Conservation (phyloP, 1,140 invertebrate species). For the Triops longicaudatus region DNA sequence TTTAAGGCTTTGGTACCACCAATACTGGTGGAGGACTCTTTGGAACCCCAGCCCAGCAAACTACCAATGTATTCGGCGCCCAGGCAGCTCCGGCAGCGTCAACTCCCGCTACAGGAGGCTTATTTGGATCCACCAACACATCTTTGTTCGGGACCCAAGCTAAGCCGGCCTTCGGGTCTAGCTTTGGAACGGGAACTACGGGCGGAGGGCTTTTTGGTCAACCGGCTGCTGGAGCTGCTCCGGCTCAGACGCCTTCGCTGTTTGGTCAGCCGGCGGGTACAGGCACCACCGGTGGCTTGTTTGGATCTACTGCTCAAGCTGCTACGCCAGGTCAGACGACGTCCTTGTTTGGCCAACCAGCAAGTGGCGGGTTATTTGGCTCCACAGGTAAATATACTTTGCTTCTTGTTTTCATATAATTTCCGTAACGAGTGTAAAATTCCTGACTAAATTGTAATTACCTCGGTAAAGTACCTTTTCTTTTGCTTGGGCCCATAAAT, state of each 20-base stretch:
- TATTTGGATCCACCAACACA: conserved; percentile 48
- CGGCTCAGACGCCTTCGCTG: conserved; percentile 41
- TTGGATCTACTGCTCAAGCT: conserved; percentile 32
- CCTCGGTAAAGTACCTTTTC: too few species aligned
- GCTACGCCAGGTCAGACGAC: conserved; percentile 23
- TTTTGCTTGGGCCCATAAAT: too few species aligned
- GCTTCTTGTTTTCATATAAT: not conserved
- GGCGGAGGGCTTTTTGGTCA: conserved; percentile 50
- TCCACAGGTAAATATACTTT: not conserved
- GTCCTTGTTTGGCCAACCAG: conserved; percentile 28
- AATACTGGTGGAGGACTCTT: conserved; percentile 41
- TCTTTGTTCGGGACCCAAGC: conserved; percentile 51
- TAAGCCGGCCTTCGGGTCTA: conserved; percentile 44
- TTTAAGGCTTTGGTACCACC: conserved; percentile 33
- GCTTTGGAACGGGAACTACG: conserved; percentile 44
- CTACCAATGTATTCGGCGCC: conserved; percentile 27
- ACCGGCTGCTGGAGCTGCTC: conserved; percentile 34
- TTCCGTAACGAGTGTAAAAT: too few species aligned
- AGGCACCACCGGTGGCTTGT: conserved; percentile 36
- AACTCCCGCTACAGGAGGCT: conserved; percentile 19
- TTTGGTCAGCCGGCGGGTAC: conserved; percentile 53
- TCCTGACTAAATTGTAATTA: too few species aligned
- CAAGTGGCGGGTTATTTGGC: conserved; percentile 21
- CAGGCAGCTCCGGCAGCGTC: conserved; percentile 16
- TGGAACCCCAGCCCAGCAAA: conserved; percentile 41